Base-by-base conservation (phyloP, 2,888 invertebrate genomes). In the Xestia xanthographa region DNA sequence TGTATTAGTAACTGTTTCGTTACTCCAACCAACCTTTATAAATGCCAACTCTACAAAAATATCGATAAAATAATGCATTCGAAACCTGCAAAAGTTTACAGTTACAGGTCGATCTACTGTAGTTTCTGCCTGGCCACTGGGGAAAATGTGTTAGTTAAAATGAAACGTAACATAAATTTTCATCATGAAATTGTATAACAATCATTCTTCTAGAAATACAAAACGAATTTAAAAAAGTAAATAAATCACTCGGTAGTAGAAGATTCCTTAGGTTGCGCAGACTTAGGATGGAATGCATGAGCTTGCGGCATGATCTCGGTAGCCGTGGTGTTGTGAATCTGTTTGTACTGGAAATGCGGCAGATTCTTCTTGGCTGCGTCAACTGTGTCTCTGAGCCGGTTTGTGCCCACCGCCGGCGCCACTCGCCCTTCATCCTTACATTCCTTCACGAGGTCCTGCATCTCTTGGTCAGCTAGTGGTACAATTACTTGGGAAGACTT, bases 271-370 rank as follows among this genome's bases (percentile, higher is more conserved):
- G 80, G n/a, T 45, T 68, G 74, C 8, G 34, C 6, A 53, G 69
- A 48, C 45, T 82, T 78, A 14, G 75, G 11, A 11, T 86, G 75
- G 29, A 84, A 62, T 3, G 82, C 75, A 74, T 95, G 94, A 20
- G 95, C 94, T 53, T 90, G 88, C 0, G 92, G 89, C 71, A 93
- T 84, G 72, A 96, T 95, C 0, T 89, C 86, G 5, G 93, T 95
- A 8, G 96, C 96, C 11, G 96, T 95, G 12, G 92, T 89, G 71
- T 96, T 96, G 29, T 91, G 90, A 66, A 95, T 89, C 71, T 87
- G 93, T 66, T 91, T 91, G 81, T 95, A 96, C 77, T 95, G 95
- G 69, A 96, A 96, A 83, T 96, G 95, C 0, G 95, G 94, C 60
- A 96, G 88, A 82, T 91, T 92, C 73, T 91, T 93, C 75, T 92